Evolutionary conservation across 2,888 invertebrate genomes (phyloP), one percentile per base, ranked within the genome.

Genomic region (Lamproptera curius): DNA sequence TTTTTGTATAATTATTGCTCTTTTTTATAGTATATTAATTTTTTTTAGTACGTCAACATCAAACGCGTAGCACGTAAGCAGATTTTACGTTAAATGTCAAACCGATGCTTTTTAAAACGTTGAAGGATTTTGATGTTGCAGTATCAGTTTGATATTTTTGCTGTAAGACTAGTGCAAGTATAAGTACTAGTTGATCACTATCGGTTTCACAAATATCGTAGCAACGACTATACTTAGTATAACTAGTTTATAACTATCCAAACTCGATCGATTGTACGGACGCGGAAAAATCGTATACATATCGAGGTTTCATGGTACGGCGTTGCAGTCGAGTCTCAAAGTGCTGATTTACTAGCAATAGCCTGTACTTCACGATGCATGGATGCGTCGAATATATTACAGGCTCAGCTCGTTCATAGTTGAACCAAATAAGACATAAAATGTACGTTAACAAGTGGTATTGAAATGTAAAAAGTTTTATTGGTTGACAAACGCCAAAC

Each of bases 221-320:
- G 13, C 31, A 13, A n/a, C 11, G 4, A 11, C n/a, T n/a, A 31
- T 11, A 20, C 31, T 11, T 13, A n/a, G n/a, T 48, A 47, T 16
- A 9, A 23, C 42, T 47, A 48, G 20, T 15, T 42, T 23, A 48
- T 15, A 47, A 42, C 42, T 48, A 48, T 48, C 42, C 42, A 42
- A 48, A 43, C 43, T 17, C 16, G 44, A 35, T 44, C 44, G 49
- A 44, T 41, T 26, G 38, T 34, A 43, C 4, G 20, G 20, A 6
- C 38, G 23, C 33, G 38, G 17, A 42, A 40, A 52, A 43, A 46
- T 54, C 54, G 54, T 54, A 54, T 54, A 54, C 51, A 46, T 35
- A 23, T 41, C 38, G 54, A 54, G 54, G 54, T 54, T 36, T 44
- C 23, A 44, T 40, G 2, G 38, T 43, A 40, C 11, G 31, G 13